Evolutionary conservation across 2,113 vertebrate genomes (phyloP).

Genomic region (Gorsachius goisagi): DNA sequence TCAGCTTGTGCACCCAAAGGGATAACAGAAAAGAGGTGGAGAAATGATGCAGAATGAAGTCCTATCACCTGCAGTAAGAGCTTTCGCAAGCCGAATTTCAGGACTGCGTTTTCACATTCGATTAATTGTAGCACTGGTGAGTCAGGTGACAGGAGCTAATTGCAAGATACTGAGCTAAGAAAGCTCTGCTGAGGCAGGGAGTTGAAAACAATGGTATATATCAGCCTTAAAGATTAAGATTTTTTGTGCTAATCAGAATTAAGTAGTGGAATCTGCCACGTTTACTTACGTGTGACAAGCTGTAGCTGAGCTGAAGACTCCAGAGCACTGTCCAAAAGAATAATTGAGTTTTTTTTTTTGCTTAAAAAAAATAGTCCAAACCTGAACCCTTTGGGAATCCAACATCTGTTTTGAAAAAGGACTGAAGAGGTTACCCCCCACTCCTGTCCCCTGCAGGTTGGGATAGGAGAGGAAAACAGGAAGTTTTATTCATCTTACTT

Average conservation of each 20-base stretch:
- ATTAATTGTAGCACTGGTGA: background rate
- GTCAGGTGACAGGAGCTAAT: background rate
- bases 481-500: conserved; percentile 70
- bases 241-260: background rate
- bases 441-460: conserved; percentile 8
- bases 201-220: background rate
- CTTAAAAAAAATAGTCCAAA: background rate
- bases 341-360: conserved; percentile 35
- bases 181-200: background rate
- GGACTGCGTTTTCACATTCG: background rate
- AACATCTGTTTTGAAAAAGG: conserved; percentile 61
- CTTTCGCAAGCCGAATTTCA: background rate
- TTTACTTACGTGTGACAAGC: background rate
- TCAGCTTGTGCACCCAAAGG: background rate
- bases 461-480: conserved; percentile 68
- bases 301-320: background rate
- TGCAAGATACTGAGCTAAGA: background rate
- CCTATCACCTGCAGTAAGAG: background rate
- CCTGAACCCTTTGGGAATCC: background rate
- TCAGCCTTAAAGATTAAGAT: background rate
- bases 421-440: background rate
- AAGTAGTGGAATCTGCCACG: background rate
- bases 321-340: background rate
- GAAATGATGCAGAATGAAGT: background rate
- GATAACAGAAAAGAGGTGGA: background rate